Conservation (phyloP, 1,140 invertebrate genomes). For the Brachystomella parvula region DNA sequence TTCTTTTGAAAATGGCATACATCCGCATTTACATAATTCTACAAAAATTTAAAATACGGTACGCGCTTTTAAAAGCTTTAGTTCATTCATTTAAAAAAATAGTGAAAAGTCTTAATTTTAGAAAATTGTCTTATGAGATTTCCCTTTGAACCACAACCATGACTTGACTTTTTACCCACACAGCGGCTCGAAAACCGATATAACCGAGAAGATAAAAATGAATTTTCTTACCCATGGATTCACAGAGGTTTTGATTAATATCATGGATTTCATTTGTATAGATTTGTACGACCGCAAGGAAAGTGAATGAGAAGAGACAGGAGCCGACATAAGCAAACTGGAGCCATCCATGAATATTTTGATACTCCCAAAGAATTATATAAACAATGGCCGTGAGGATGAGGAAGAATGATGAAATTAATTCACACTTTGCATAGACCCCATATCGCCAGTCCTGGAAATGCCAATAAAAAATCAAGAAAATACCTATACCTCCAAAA, state of each 20-base stretch:
- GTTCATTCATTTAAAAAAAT: too few species aligned
- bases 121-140: too few species aligned
- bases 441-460: conserved; percentile 25
- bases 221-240: conserved; percentile 30
- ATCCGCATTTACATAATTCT: background rate
- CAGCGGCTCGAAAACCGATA: too few species aligned
- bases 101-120: background rate
- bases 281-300: conserved; percentile 29
- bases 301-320: conserved; percentile 27
- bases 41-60: background rate
- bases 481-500: background rate
- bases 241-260: conserved; percentile 18
- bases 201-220: background rate
- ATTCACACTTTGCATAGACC: conserved; percentile 28
- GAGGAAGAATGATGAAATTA: conserved; percentile 32
- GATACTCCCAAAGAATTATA: conserved; percentile 35
- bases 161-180: background rate
- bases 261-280: conserved; percentile 20
- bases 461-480: background rate
- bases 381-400: conserved; percentile 33
- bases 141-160: too few species aligned
- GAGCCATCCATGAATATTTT: conserved; percentile 38
- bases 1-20: too few species aligned
- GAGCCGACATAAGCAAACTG: conserved; percentile 35
- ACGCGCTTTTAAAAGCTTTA: background rate